Base-by-base conservation (phyloP, 2,797 vertebrate genomes). In the Myotis daubentonii region DNA sequence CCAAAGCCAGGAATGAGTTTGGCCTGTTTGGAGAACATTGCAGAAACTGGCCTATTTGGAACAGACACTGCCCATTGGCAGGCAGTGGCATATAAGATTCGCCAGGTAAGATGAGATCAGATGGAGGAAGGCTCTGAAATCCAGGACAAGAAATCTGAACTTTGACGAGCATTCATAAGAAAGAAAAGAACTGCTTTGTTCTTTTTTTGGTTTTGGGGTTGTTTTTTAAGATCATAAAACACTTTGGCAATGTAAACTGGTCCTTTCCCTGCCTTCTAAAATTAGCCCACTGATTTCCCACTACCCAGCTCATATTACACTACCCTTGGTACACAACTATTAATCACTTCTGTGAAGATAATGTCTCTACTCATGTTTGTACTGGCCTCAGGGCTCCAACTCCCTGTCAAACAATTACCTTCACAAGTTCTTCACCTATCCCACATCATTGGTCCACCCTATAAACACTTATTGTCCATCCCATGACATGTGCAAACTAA, bases 91-190 rank as follows among this genome's bases (percentile, higher is more conserved):
- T 72, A 65, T 19, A 95, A 97, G 85, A 79, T 90, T 80, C 93
- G 87, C 78, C 89, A 95, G 79, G 97, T 96, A 97, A 95, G 19
- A 36, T 84, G 88, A 97, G 65, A 97, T 19, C 55, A 89, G 81
- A 94, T n/a, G 53, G 36, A 93, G 49, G 36, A 87, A 60, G 71
- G 44, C 82, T 95, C 89, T 96, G 95, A 97, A 95, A 95, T 44
- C 74, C 86, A 80, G 53, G 70, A 85, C 83, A 86, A 95, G 93
- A 94, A 97, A 95, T 95, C 87, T 93, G 91, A 97, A 96, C 95
- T 95, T 78, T 93, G 62, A 94, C 79, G 80, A 96, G 85, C n/a
- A 81, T 23, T 93, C 71, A 86, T 17, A 15, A 2, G 25, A 84
- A 93, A 25, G 22, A 15, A 87, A 96, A 87, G 66, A 93, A 93